A percentile compares a stretch with the other conserved stretches of the same genome.
phyloP scores from a whole-genome alignment of 2,113 vertebrate genomes.

The Naja naja region DNA sequence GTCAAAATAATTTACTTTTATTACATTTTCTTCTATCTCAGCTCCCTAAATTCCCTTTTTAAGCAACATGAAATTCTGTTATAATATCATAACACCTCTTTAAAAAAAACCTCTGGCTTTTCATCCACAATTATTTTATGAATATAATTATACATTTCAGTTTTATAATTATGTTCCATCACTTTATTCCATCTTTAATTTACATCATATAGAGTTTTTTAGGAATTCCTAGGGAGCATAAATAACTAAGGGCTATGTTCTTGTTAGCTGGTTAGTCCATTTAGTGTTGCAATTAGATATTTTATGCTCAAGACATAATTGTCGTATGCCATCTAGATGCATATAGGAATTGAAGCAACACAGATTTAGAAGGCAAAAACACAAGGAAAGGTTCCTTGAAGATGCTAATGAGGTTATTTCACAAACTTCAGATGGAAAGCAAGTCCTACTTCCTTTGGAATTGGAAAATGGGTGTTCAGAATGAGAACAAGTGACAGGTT shows the following conservation, averaged over 20 bases:
- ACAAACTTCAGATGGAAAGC: neutral
- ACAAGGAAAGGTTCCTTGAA: neutral
- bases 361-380: neutral
- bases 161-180: neutral
- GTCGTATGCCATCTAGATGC: neutral
- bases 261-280: neutral
- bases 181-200: neutral
- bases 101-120: neutral
- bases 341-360: neutral
- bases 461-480: neutral
- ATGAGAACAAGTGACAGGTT: neutral
- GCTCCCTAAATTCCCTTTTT: neutral
- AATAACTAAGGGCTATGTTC: neutral
- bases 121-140: neutral
- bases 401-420: neutral
- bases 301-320: neutral
- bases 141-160: neutral
- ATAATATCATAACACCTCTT: neutral
- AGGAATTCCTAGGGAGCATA: neutral
- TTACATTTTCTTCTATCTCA: neutral
- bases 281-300: neutral
- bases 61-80: neutral
- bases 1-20: neutral
- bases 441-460: neutral
- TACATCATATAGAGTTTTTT: neutral